phyloP scores from a whole-genome alignment of 2,888 invertebrate genomes.

The Entomobrya multifasciata region DNA sequence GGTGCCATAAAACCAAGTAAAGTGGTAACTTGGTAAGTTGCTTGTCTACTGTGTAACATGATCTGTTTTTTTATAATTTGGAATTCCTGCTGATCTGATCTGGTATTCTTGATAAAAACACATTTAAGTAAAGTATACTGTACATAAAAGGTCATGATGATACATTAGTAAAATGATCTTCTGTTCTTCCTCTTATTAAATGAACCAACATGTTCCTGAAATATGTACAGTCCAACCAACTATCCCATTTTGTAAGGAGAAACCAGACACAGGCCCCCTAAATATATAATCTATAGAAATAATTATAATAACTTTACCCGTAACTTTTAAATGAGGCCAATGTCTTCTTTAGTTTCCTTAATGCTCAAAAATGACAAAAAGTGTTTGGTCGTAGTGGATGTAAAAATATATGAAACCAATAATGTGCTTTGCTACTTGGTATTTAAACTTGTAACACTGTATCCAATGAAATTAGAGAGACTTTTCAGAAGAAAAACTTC shows the following conservation, averaged over 20 bases:
- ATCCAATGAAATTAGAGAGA: constrained; percentile 33
- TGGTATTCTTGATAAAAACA: constrained; percentile 6
- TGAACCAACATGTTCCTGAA: too few species aligned
- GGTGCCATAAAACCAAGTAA: background rate
- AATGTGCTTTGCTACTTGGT: constrained; percentile 16
- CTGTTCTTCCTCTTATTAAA: too few species aligned
- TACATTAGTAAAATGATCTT: too few species aligned
- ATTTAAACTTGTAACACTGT: constrained; percentile 17
- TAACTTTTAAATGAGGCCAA: too few species aligned
- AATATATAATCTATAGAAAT: too few species aligned
- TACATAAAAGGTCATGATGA: constrained; percentile 43
- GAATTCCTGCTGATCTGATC: constrained; percentile 38
- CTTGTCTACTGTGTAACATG: constrained; percentile 28
- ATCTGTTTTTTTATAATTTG: constrained; percentile 20
- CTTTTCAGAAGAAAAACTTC: constrained; percentile 8
- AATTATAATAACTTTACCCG: too few species aligned
- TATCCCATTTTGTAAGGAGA: too few species aligned
- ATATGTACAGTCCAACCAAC: too few species aligned
- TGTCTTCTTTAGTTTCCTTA: background rate
- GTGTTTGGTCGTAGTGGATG: too few species aligned
- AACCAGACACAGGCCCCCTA: too few species aligned
- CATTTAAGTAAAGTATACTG: background rate
- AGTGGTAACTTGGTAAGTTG: background rate
- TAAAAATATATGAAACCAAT: background rate
- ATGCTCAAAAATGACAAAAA: background rate